Evolutionary conservation across 2,797 vertebrate genomes (phyloP), one percentile per base, ranked within the genome.

Genomic region (Cryptoblepharus egeriae): DNA sequence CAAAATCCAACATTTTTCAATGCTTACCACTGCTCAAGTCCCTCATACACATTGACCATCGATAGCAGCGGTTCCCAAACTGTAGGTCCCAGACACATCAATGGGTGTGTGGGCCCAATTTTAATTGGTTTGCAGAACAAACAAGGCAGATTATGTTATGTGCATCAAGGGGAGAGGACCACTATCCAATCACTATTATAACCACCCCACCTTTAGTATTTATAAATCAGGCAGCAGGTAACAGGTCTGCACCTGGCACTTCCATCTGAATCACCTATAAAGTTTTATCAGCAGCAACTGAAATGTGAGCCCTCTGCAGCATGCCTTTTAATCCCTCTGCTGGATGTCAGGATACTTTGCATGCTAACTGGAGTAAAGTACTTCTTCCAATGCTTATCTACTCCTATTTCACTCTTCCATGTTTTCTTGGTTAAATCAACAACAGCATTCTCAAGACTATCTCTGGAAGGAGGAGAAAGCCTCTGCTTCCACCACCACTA

Each of bases 181-280:
- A n/a, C n/a, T n/a, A n/a, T n/a, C n/a, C n/a, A n/a, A n/a, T n/a
- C n/a, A n/a, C n/a, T n/a, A n/a, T n/a, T n/a, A n/a, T n/a, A n/a
- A n/a, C 71, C 79, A 76, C 74, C 83, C 88, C 71, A 82, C 35
- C 37, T 87, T 84, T 80, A n/a, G n/a, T n/a, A n/a, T n/a, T n/a
- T n/a, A n/a, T n/a, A n/a, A n/a, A n/a, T n/a, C n/a, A n/a, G n/a
- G 45, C 73, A 87, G 75, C 60, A 26, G 37, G 9, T 76, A 86
- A 61, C 75, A 79, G 72, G 13, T 15, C 80, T 83, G 73, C 75
- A 84, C 49, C 39, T 85, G 67, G 80, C 82, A 60, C 81, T 76
- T 0, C 65, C 58, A 80, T 63, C 77, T 30, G 84, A 52, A 64
- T 70, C 1, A 0, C 65, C 79, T 85, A 37, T 0, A 76, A 24